Evolutionary conservation across 2,888 invertebrate genomes (phyloP).

Genomic region (Stictocephala bisonia): DNA sequence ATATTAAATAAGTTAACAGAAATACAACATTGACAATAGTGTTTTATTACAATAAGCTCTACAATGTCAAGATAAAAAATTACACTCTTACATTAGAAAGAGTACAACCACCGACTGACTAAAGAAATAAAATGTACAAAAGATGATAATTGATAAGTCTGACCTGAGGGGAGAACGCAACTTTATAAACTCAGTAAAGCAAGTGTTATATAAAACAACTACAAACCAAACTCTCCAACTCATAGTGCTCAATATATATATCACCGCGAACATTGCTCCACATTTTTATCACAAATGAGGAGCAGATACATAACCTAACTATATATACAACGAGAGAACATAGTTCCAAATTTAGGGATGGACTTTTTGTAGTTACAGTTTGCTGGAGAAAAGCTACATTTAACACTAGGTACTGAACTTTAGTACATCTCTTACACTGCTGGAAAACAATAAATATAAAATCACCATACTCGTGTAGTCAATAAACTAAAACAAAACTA

Average conservation of each 20-base stretch:
- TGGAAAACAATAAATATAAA: too few species aligned
- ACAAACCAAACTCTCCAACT: slow-evolving; percentile 29
- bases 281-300: slow-evolving; percentile 39
- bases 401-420: too few species aligned
- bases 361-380: too few species aligned
- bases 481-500: too few species aligned
- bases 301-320: slow-evolving; percentile 28
- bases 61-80: slow-evolving; percentile 21
- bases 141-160: slow-evolving; percentile 14
- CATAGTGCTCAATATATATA: slow-evolving; percentile 35
- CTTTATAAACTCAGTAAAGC: slow-evolving; percentile 21
- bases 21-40: too few species aligned
- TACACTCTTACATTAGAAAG: neutral
- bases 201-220: slow-evolving; percentile 31
- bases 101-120: neutral
- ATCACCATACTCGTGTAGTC: too few species aligned
- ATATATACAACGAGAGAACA: slow-evolving; percentile 37
- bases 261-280: slow-evolving; percentile 13
- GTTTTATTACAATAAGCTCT: too few species aligned
- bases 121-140: slow-evolving; percentile 17
- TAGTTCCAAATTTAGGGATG: slow-evolving; percentile 31
- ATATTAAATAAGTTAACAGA: neutral
- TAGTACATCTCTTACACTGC: too few species aligned
- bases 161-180: slow-evolving; percentile 34
- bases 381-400: too few species aligned